A percentile compares a stretch with the other conserved stretches of the same genome.
Evolutionary conservation across 2,888 invertebrate species (phyloP).

Genomic region (Serripes groenlandicus): DNA sequence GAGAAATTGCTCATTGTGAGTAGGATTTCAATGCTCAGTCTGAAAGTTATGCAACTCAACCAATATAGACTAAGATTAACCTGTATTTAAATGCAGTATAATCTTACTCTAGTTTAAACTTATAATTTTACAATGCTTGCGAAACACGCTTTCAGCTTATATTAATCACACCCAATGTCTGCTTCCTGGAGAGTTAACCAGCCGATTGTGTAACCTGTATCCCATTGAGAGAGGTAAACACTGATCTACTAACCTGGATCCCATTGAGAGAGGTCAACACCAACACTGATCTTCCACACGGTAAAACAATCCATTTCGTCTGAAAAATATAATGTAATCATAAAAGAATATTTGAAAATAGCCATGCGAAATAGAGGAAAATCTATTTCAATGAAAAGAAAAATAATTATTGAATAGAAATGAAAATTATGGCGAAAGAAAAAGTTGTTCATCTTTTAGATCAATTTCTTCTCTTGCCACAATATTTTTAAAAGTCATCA

Average conservation of each 20-base stretch:
- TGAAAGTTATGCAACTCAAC: too few relatives aligned
- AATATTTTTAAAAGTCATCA: too few relatives aligned
- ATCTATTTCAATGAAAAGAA: too few relatives aligned
- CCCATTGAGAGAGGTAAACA: slow-evolving; percentile 83
- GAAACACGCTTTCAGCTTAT: not conserved
- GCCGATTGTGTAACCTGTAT: too few relatives aligned
- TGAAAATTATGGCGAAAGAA: too few relatives aligned
- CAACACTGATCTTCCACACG: slow-evolving; percentile 73
- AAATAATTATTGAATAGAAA: too few relatives aligned
- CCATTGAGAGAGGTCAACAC: slow-evolving; percentile 84
- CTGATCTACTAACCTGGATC: slow-evolving; percentile 80
- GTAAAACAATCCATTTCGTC: slow-evolving; percentile 79
- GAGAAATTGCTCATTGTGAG: too few relatives aligned
- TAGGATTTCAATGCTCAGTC: too few relatives aligned
- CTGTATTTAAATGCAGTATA: not conserved
- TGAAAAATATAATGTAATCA: slow-evolving; percentile 65
- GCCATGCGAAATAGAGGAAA: too few relatives aligned
- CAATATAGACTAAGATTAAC: not conserved
- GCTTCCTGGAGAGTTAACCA: not conserved
- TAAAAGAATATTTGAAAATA: not conserved
- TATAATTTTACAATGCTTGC: not conserved
- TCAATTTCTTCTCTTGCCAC: too few relatives aligned
- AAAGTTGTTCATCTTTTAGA: too few relatives aligned
- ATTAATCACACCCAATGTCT: not conserved
- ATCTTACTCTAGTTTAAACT: not conserved